phyloP scores from a whole-genome alignment of 2,888 invertebrate species.

The Boloria euphrosyne region DNA sequence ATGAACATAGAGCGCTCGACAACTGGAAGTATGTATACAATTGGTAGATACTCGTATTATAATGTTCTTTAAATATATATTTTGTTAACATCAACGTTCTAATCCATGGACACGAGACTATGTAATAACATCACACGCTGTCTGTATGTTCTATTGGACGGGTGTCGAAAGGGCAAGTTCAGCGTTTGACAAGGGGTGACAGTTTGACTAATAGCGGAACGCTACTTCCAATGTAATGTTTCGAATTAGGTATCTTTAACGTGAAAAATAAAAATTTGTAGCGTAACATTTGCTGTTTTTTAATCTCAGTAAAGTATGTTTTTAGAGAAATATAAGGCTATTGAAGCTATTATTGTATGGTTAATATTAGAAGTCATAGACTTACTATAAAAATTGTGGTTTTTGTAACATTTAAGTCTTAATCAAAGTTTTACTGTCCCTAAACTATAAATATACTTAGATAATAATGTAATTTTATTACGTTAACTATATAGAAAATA shows the following conservation, averaged over 20 bases:
- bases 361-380: too few species aligned
- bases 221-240: constrained; percentile 48
- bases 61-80: constrained; percentile 8
- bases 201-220: constrained; percentile 75
- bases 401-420: too few species aligned
- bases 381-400: too few species aligned
- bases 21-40: background rate
- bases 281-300: constrained; percentile 6
- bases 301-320: background rate
- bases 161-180: constrained; percentile 64
- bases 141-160: constrained; percentile 56
- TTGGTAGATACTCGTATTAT: too few species aligned
- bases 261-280: constrained; percentile 23
- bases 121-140: constrained; percentile 67
- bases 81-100: constrained; percentile 6
- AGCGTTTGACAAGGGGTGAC: constrained; percentile 78
- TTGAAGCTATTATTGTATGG: too few species aligned
- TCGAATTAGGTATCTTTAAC: constrained; percentile 39
- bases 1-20: too few species aligned
- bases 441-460: too few species aligned
- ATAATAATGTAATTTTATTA: too few species aligned
- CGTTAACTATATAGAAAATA: too few species aligned
- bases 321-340: too few species aligned
- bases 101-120: constrained; percentile 45
- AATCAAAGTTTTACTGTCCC: too few species aligned